Percentiles rank a stretch among this genome's conserved stretches.
Evolutionary conservation across 2,888 invertebrate genomes (phyloP).

Genomic region (Camptogramma bilineatum): DNA sequence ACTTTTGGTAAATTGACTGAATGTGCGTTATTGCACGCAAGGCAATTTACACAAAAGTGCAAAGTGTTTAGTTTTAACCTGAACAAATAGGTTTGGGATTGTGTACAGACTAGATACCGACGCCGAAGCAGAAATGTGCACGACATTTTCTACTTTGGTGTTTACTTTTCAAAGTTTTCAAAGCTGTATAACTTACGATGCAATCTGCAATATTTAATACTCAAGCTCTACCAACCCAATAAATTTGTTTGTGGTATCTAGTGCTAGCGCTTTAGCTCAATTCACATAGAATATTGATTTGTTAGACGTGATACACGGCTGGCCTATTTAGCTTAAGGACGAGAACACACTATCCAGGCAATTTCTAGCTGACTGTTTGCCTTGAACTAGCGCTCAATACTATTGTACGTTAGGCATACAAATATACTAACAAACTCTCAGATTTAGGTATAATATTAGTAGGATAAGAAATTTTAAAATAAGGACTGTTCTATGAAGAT

Average conservation of each 20-base stretch:
- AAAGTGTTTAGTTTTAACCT: no score
- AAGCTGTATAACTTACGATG: background rate
- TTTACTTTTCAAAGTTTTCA: background rate
- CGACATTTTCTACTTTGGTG: background rate
- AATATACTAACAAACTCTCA: background rate
- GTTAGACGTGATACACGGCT: background rate
- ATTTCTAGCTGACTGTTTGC: background rate
- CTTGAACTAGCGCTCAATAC: background rate
- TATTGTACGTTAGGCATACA: background rate
- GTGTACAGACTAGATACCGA: slow-evolving; percentile 3
- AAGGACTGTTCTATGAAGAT: no score
- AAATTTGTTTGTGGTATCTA: background rate
- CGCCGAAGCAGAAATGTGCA: background rate
- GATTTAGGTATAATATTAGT: background rate
- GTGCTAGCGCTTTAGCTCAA: background rate
- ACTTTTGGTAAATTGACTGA: no score
- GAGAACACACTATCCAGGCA: background rate
- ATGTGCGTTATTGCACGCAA: no score
- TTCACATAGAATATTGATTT: background rate
- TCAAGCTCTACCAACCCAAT: background rate
- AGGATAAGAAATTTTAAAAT: no score
- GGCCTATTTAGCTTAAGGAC: background rate
- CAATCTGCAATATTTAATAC: background rate
- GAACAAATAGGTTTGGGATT: slow-evolving; percentile 19
- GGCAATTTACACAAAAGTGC: no score